Evolutionary conservation across 2,888 invertebrate genomes (phyloP), one percentile per base, ranked within the genome.

Genomic region (Andrena minutula): DNA sequence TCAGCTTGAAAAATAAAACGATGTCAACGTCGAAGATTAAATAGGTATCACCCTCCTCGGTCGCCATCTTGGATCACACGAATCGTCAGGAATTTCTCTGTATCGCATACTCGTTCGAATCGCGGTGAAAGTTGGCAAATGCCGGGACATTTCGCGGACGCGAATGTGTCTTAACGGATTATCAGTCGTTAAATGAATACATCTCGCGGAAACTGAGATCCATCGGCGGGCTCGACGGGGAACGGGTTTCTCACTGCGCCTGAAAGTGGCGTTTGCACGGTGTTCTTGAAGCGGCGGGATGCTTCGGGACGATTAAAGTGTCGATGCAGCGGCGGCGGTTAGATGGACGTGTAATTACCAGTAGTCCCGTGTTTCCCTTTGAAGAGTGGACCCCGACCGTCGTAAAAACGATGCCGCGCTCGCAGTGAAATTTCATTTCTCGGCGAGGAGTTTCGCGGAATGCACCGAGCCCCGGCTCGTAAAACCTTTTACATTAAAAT

Each of bases 391-490:
- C 35, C n/a, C 35, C n/a, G 30, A 12, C 41, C 30, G 41, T 63
- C 53, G 16, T 10, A 28, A 41, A 64, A 47, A 61, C 28, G 32
- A n/a, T 53, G 61, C 66, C 51, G 47, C 23, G 66, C 49, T 65
- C 35, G n/a, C 20, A 35, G 51, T 10, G 71, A 60, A 75, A 77
- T 77, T 75, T 77, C 41, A 77, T 77, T 41, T 30, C 51, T 60
- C 51, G 51, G 2, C 35, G 49, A 6, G 53, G 28, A 74, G 75
- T 58, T n/a, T 32, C 26, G 60, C 20, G 60, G 68, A 60, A 66
- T 77, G 66, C 60, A 23, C 23, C 60, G 51, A 60, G 60, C 51
- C 12, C 10, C 28, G 41, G 32, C 58, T 60, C 64, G 58, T 66
- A 60, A 75, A 75, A 41, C 65, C 41, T 28, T 35, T 30, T 26